Conservation (phyloP, 1,140 invertebrate genomes). For the Papilio xuthus region DNA sequence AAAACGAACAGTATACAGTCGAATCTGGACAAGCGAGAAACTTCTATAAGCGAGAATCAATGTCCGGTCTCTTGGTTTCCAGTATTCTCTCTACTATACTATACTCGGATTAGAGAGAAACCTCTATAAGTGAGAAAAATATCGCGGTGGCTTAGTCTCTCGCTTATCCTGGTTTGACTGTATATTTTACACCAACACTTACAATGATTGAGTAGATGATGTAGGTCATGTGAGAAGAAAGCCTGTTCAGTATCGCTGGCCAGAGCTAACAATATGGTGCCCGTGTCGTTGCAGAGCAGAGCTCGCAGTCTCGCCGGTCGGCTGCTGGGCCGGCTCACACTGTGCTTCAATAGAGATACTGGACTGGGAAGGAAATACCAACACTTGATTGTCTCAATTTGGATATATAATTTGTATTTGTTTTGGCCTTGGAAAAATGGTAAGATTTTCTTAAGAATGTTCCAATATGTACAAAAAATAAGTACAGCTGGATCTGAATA, state of each 20-base stretch:
- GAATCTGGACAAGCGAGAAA: too few species aligned
- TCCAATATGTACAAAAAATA: slow-evolving; percentile 4
- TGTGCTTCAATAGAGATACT: slow-evolving; percentile 58
- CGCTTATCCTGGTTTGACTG: too few species aligned
- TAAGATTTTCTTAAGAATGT: slow-evolving; percentile 15
- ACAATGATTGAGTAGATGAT: neutral
- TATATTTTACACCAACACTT: too few species aligned
- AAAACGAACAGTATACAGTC: too few species aligned
- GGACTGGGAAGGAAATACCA: slow-evolving; percentile 46
- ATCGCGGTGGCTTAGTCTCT: too few species aligned
- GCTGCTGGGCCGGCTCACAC: slow-evolving; percentile 42
- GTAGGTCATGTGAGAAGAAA: neutral
- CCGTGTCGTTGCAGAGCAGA: neutral
- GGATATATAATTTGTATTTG: too few species aligned
- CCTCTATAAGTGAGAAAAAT: too few species aligned
- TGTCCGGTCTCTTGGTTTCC: too few species aligned
- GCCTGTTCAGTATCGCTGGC: neutral
- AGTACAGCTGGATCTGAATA: neutral
- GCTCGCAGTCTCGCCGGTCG: slow-evolving; percentile 56
- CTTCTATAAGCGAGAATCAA: too few species aligned
- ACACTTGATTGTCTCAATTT: too few species aligned
- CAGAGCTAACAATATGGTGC: neutral
- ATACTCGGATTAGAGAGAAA: too few species aligned
- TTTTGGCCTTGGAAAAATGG: neutral
- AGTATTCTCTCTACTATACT: too few species aligned